Evolutionary conservation across 92 coral and sea anemone genomes (phyloP).

Genomic region (Zoanthus sociatus): DNA sequence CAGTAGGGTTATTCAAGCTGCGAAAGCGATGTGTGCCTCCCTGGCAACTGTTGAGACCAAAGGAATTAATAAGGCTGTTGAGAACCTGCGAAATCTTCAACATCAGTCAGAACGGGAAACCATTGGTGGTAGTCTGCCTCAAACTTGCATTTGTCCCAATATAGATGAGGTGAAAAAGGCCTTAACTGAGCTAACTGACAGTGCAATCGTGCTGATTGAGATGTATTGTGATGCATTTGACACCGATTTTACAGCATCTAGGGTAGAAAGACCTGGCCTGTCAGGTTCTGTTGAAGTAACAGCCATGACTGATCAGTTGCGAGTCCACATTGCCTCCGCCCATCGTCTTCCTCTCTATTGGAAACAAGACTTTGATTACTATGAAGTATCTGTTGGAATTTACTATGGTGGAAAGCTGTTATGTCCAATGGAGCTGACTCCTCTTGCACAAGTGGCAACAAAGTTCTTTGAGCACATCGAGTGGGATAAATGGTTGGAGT

Average conservation of each 20-base stretch:
- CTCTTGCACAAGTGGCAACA: slow-evolving; percentile 58
- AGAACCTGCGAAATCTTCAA: slow-evolving; percentile 67
- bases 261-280: slow-evolving; percentile 78
- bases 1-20: slow-evolving; percentile 87
- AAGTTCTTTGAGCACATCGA: slow-evolving; percentile 83
- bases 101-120: slow-evolving; percentile 22
- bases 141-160: slow-evolving; percentile 59
- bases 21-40: slow-evolving; percentile 92
- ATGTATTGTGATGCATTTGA: slow-evolving; percentile 98
- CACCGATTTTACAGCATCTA: slow-evolving; percentile 89
- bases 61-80: slow-evolving; percentile 81
- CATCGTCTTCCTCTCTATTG: slow-evolving; percentile 86
- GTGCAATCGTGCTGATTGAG: slow-evolving; percentile 85
- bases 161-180: slow-evolving; percentile 58
- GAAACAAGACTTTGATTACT: slow-evolving; percentile 88
- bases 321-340: slow-evolving; percentile 86
- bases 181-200: slow-evolving; percentile 72
- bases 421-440: slow-evolving; percentile 75
- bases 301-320: slow-evolving; percentile 91
- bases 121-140: slow-evolving; percentile 2
- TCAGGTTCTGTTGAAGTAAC: slow-evolving; percentile 89
- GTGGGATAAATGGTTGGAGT: slow-evolving; percentile 91
- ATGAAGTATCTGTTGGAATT: slow-evolving; percentile 83
- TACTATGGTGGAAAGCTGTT: slow-evolving; percentile 88
- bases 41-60: slow-evolving; percentile 89